A percentile compares a stretch with the other conserved stretches of the same genome.
phyloP scores from a whole-genome alignment of 2,113 vertebrate genomes.

The Guaruba guarouba region DNA sequence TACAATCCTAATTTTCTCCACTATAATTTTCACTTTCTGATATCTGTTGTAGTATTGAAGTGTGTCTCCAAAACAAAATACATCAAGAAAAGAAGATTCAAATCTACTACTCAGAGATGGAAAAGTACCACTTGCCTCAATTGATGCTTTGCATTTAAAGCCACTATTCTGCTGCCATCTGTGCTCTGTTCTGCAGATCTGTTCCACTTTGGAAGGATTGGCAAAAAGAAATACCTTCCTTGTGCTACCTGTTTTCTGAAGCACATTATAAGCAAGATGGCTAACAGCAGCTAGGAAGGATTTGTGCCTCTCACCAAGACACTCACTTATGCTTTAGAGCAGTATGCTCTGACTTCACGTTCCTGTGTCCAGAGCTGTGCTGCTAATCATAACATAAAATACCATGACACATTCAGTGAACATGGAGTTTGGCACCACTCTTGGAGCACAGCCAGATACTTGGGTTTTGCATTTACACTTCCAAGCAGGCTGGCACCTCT shows the following conservation, averaged over 20 bases:
- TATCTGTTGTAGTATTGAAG: background rate
- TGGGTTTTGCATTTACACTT: background rate
- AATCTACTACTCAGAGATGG: background rate
- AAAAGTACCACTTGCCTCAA: constrained; percentile 8
- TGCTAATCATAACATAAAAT: background rate
- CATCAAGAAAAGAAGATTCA: background rate
- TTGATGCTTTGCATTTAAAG: background rate
- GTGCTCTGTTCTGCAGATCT: background rate
- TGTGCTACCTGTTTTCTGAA: constrained; percentile 22
- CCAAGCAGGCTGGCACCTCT: constrained; percentile 22
- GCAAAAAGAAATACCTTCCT: constrained; percentile 37
- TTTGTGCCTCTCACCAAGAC: background rate
- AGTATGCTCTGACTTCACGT: background rate
- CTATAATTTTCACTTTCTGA: background rate
- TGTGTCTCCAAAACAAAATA: background rate
- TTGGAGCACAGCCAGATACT: background rate
- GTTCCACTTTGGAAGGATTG: constrained; percentile 6
- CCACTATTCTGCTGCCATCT: constrained; percentile 24
- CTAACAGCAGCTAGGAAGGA: background rate
- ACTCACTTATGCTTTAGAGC: background rate
- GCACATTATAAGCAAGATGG: background rate
- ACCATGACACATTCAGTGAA: background rate
- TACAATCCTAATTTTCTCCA: background rate
- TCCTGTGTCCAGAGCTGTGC: background rate
- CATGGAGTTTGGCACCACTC: background rate